A percentile compares a stretch with the other conserved stretches of the same genome.
Evolutionary conservation across 1,140 invertebrate genomes (phyloP).

Genomic region (Drosophila persimilis): DNA sequence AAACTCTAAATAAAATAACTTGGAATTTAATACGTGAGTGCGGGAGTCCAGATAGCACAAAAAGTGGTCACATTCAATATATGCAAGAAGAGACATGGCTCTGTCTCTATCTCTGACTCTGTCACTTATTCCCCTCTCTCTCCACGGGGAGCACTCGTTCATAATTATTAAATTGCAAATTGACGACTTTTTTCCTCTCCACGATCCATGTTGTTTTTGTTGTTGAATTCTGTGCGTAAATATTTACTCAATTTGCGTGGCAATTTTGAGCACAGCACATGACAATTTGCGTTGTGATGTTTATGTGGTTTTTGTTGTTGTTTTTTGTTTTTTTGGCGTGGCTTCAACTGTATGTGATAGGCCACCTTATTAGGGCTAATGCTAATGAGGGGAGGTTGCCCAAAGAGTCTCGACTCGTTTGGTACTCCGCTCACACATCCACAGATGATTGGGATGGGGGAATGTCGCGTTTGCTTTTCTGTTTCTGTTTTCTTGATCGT

Average conservation of each 20-base stretch:
- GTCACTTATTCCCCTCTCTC: neutral
- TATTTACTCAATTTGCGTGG: conserved; percentile 74
- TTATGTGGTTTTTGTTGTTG: neutral
- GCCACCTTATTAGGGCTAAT: conserved; percentile 50
- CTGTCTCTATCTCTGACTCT: too few relatives aligned
- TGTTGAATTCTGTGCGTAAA: conserved; percentile 58
- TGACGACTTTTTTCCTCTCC: conserved; percentile 37
- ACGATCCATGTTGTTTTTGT: conserved; percentile 22
- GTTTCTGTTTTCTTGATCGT: too few relatives aligned
- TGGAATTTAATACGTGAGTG: conserved; percentile 21
- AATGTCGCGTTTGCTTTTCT: too few relatives aligned
- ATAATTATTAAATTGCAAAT: conserved; percentile 66
- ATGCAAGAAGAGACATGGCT: too few relatives aligned
- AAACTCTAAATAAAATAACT: conserved; percentile 15
- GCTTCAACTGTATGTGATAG: conserved; percentile 22
- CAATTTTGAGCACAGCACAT: conserved; percentile 77
- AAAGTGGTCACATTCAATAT: too few relatives aligned
- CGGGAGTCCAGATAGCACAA: neutral
- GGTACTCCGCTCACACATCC: conserved; percentile 1
- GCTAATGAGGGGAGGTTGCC: conserved; percentile 39
- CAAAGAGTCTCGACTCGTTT: conserved; percentile 3
- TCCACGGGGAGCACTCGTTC: neutral
- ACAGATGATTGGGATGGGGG: too few relatives aligned
- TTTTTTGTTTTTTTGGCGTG: conserved; percentile 19
- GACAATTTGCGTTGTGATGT: conserved; percentile 56